Conservation (phyloP, 53 echinoderm and acorn worm species). For the Astropecten irregularis region DNA sequence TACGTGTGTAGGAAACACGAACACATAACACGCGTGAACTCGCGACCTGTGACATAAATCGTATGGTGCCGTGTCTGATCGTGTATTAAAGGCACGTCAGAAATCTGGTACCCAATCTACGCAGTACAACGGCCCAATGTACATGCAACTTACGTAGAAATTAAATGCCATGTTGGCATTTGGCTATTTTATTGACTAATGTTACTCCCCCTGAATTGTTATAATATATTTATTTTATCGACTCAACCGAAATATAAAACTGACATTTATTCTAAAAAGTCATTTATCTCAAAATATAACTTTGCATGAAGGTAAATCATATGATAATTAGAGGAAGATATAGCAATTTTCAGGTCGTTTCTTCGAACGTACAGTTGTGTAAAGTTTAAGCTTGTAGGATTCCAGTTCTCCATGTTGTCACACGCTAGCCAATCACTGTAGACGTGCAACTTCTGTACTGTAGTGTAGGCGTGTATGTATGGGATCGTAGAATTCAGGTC, state of each 20-base stretch:
- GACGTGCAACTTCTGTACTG: neutral
- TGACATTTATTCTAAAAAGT: neutral
- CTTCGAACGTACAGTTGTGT: neutral
- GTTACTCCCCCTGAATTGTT: neutral
- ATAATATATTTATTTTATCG: neutral
- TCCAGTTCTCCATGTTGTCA: neutral
- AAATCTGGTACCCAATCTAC: too few relatives aligned
- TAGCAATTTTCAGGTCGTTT: neutral
- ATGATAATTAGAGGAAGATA: neutral
- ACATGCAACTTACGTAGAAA: neutral
- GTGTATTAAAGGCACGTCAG: too few relatives aligned
- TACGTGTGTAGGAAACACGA: too few relatives aligned
- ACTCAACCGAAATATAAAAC: too few relatives aligned
- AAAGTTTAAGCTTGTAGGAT: neutral
- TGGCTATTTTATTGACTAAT: conserved; percentile 24
- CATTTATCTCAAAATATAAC: too few relatives aligned
- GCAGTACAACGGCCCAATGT: neutral
- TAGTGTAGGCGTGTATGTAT: conserved; percentile 40
- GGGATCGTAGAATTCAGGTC: neutral
- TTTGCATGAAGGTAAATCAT: neutral
- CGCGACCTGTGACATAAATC: too few relatives aligned
- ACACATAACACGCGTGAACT: too few relatives aligned
- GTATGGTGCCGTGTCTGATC: too few relatives aligned
- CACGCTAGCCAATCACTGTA: conserved; percentile 24
- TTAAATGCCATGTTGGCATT: conserved; percentile 69